Percentiles rank a stretch among this genome's conserved stretches.
phyloP scores from a whole-genome alignment of 2,113 vertebrate genomes.

The Thamnaconus septentrionalis region DNA sequence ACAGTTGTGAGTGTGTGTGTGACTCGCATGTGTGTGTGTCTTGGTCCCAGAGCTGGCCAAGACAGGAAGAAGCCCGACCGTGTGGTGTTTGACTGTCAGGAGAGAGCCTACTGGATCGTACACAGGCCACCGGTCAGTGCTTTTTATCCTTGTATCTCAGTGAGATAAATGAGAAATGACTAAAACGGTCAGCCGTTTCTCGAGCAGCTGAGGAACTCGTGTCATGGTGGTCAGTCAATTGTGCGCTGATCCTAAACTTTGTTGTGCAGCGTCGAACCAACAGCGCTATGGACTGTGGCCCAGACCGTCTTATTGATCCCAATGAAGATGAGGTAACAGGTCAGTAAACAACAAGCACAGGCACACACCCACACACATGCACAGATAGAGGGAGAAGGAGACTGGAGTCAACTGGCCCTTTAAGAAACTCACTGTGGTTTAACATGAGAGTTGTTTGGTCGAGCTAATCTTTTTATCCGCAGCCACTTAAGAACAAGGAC shows the following conservation, averaged over 20 bases:
- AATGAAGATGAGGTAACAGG: slow-evolving; percentile 87
- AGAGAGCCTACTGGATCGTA: slow-evolving; percentile 94
- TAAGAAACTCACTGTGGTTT: too few species aligned
- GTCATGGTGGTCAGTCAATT: too few species aligned
- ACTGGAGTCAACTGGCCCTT: too few species aligned
- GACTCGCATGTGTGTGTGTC: slow-evolving; percentile 11
- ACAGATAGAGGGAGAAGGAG: background rate
- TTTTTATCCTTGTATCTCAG: background rate
- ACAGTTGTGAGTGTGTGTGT: slow-evolving; percentile 9
- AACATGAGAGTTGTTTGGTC: too few species aligned
- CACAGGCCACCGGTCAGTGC: slow-evolving; percentile 87
- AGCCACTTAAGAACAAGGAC: too few species aligned
- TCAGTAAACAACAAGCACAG: slow-evolving; percentile 38
- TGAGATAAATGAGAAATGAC: too few species aligned
- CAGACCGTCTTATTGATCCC: slow-evolving; percentile 85
- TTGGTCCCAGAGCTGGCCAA: slow-evolving; percentile 81
- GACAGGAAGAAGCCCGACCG: slow-evolving; percentile 88
- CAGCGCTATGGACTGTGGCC: slow-evolving; percentile 83
- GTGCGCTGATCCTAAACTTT: background rate
- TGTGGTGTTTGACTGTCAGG: slow-evolving; percentile 91
- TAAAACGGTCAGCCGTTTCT: too few species aligned
- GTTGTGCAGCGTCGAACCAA: slow-evolving; percentile 79
- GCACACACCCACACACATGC: slow-evolving; percentile 18
- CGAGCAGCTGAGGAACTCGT: too few species aligned
- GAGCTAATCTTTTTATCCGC: too few species aligned